Conservation (phyloP, 2,888 invertebrate species). For the Cheilosia impressa region DNA sequence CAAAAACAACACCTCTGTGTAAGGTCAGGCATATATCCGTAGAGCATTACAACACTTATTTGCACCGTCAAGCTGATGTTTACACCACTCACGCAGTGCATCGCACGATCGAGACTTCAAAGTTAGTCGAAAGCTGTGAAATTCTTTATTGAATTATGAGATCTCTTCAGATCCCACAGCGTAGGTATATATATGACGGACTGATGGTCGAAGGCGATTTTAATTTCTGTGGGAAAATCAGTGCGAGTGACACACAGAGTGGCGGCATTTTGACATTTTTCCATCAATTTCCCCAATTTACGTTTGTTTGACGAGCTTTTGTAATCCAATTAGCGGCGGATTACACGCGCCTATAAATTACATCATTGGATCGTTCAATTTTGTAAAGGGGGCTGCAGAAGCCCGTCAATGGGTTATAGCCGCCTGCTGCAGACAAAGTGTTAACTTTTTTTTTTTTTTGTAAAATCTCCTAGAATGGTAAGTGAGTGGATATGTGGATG, state of each 20-base stretch:
- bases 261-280: constrained; percentile 45
- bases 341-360: constrained; percentile 57
- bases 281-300: constrained; percentile 42
- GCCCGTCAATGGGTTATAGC: not conserved
- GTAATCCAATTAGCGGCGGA: constrained; percentile 67
- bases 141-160: constrained; percentile 46
- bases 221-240: constrained; percentile 57
- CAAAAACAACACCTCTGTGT: too few relatives aligned
- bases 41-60: constrained; percentile 23
- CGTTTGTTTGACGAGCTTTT: constrained; percentile 54
- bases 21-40: not conserved
- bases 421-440: constrained; percentile 22
- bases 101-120: constrained; percentile 28
- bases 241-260: not conserved
- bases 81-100: constrained; percentile 4
- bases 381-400: not conserved
- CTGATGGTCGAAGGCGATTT: not conserved
- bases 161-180: not conserved
- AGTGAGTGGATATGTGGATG: not conserved
- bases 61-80: constrained; percentile 23
- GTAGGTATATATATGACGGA: not conserved
- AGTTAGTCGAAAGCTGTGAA: constrained; percentile 59
- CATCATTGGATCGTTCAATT: constrained; percentile 14
- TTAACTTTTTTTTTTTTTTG: constrained; percentile 7
- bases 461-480: not conserved